A percentile compares a stretch with the other conserved stretches of the same genome.
These are phyloP conservation scores for Drosophila tanythrix DNA, from an alignment of 2,888 invertebrate genomes.

Conservation along the genomic window DNA sequence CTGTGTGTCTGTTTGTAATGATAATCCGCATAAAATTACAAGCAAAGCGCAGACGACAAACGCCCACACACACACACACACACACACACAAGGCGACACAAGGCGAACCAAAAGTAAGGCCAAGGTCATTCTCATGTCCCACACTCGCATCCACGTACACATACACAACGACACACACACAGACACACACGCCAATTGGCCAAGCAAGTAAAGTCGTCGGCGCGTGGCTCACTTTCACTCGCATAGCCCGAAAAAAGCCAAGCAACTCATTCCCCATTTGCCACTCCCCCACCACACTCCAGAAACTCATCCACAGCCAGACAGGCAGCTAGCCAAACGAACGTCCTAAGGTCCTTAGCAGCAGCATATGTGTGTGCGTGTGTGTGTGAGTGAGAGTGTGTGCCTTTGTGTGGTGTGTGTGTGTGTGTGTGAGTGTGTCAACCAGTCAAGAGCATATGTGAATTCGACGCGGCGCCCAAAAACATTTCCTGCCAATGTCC, in stretches of 20 bases:
- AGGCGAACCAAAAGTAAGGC: slow-evolving; percentile 68
- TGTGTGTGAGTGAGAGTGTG: slow-evolving; percentile 14
- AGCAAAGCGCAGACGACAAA: slow-evolving; percentile 73
- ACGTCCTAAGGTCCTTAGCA: slow-evolving; percentile 47
- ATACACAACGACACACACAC: slow-evolving; percentile 21
- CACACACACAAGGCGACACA: slow-evolving; percentile 33
- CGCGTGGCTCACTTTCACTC: slow-evolving; percentile 72
- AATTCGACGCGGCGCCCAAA: slow-evolving; percentile 53
- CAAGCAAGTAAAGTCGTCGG: slow-evolving; percentile 68
- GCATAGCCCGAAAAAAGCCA: slow-evolving; percentile 49
- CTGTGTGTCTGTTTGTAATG: slow-evolving; percentile 67
- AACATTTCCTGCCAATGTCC: slow-evolving; percentile 51
- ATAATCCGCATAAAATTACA: slow-evolving; percentile 83
- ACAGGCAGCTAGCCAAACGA: slow-evolving; percentile 54
- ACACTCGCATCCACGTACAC: slow-evolving; percentile 43
- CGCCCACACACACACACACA: slow-evolving; percentile 35
- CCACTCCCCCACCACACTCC: not conserved
- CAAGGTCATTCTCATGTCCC: slow-evolving; percentile 71
- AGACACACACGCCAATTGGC: slow-evolving; percentile 66
- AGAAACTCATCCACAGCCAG: slow-evolving; percentile 27
- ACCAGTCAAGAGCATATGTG: slow-evolving; percentile 72
- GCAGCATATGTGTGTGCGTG: slow-evolving; percentile 46
- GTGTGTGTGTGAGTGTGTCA: slow-evolving; percentile 56
- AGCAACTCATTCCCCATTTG: slow-evolving; percentile 17
- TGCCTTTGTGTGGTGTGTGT: slow-evolving; percentile 15